A percentile compares a stretch with the other conserved stretches of the same genome.
Conservation (phyloP, 2,888 invertebrate genomes). For the Alviniconcha strummeri region DNA sequence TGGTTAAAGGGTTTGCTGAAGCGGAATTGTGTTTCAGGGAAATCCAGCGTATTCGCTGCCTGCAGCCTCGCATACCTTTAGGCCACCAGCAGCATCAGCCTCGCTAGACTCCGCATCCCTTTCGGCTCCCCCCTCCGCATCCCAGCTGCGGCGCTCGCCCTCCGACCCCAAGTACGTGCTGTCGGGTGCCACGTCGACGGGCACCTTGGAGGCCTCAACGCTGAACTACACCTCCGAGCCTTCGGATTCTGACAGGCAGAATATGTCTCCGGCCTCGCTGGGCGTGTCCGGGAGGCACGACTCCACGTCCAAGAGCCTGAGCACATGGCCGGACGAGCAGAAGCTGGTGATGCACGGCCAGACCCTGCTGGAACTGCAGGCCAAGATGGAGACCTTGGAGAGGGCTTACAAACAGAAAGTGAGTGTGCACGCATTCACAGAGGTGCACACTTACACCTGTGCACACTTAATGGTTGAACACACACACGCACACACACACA, state of each 20-base stretch:
- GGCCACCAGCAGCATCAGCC: background rate
- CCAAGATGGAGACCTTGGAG: constrained; percentile 50
- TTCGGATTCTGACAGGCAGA: background rate
- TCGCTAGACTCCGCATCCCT: constrained; percentile 2
- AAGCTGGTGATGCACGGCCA: constrained; percentile 55
- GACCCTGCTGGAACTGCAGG: constrained; percentile 50
- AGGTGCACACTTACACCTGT: no score
- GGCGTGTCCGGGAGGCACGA: background rate
- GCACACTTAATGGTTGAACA: no score
- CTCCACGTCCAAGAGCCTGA: constrained; percentile 27
- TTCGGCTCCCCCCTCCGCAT: background rate
- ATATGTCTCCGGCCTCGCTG: background rate
- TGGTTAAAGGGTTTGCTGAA: background rate
- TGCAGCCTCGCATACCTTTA: background rate
- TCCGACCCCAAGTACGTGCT: constrained; percentile 20
- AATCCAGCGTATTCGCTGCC: constrained; percentile 1
- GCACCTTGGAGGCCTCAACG: constrained; percentile 33
- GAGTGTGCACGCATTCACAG: background rate
- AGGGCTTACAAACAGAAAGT: constrained; percentile 56
- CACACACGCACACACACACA: no score
- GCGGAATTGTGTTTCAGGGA: constrained; percentile 1
- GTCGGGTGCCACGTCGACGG: background rate
- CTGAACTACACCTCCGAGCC: constrained; percentile 43
- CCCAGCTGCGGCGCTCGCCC: background rate
- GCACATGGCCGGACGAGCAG: background rate